These are phyloP conservation scores for Campoplex nolae DNA, from an alignment of 2,888 invertebrate species.

Conservation along the genomic window DNA sequence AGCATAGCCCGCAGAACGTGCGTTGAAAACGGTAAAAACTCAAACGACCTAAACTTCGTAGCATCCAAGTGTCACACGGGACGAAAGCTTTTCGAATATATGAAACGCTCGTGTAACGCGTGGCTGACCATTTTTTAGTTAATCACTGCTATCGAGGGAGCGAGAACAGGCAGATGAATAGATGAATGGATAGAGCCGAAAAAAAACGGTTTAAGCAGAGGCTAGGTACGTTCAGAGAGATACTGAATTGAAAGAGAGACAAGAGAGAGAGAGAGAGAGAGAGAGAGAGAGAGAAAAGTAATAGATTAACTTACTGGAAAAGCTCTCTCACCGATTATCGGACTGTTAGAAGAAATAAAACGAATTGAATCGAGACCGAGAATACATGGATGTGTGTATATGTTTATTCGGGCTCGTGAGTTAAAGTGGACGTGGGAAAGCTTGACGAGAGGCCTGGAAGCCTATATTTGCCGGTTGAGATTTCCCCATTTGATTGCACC, in stretches of 20 bases:
- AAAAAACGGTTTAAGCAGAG: neutral
- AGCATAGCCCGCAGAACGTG: neutral
- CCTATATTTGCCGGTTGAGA: conserved; percentile 77
- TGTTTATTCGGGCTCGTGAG: conserved; percentile 12
- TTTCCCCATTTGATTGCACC: conserved; percentile 82
- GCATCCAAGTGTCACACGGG: neutral
- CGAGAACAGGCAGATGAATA: neutral
- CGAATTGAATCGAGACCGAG: conserved; percentile 6
- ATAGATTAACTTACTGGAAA: conserved; percentile 48
- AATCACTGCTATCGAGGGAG: conserved; percentile 26
- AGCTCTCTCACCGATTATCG: conserved; percentile 31
- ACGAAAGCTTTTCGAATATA: conserved; percentile 20
- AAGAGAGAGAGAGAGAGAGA: neutral
- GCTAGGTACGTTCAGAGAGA: conserved; percentile 28
- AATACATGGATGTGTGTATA: neutral
- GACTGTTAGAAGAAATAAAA: conserved; percentile 19
- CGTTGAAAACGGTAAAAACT: conserved; percentile 22
- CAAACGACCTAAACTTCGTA: conserved; percentile 25
- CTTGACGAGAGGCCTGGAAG: conserved; percentile 61
- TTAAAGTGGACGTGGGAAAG: conserved; percentile 69
- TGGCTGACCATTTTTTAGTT: conserved; percentile 40
- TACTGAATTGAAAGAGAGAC: conserved; percentile 21
- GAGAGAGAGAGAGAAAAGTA: conserved; percentile 29
- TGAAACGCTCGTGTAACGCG: conserved; percentile 19
- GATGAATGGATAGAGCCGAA: conserved; percentile 32